Evolutionary conservation across 2,113 vertebrate species (phyloP).

Genomic region (Thymallus thymallus): DNA sequence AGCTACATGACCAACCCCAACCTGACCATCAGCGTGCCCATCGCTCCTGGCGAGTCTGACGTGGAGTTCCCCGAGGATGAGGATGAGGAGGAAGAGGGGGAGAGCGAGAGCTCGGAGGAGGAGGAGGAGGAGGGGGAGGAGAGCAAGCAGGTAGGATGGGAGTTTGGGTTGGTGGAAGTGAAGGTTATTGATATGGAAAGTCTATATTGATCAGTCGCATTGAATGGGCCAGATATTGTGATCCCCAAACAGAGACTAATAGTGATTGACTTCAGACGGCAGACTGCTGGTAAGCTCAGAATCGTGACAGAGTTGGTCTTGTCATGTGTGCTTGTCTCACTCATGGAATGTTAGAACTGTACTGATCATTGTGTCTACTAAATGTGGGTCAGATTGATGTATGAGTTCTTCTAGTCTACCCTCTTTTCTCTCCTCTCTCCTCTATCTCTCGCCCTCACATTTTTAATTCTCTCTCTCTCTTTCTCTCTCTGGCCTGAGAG

Average conservation of each 20-base stretch:
- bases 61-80: conserved; percentile 86
- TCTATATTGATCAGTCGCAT: too few species aligned
- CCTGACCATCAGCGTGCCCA: conserved; percentile 89
- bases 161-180: too few species aligned
- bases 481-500: neutral
- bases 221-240: too few species aligned
- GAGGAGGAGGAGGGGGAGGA: conserved; percentile 50
- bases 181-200: too few species aligned
- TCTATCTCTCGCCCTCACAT: neutral
- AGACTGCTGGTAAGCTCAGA: too few species aligned
- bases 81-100: conserved; percentile 71
- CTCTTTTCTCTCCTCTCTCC: conserved; percentile 35
- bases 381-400: neutral
- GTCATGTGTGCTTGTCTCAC: too few species aligned
- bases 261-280: too few species aligned
- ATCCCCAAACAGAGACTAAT: too few species aligned
- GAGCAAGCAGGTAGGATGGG: conserved; percentile 21
- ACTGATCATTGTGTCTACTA: too few species aligned
- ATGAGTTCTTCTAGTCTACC: conserved; percentile 26
- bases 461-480: conserved; percentile 7
- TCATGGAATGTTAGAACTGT: too few species aligned
- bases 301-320: too few species aligned
- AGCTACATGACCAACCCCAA: conserved; percentile 82
- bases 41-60: conserved; percentile 91
- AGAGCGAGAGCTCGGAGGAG: conserved; percentile 56